Base-by-base conservation (phyloP, 2,888 invertebrate species). In the Athetis lepigone region DNA sequence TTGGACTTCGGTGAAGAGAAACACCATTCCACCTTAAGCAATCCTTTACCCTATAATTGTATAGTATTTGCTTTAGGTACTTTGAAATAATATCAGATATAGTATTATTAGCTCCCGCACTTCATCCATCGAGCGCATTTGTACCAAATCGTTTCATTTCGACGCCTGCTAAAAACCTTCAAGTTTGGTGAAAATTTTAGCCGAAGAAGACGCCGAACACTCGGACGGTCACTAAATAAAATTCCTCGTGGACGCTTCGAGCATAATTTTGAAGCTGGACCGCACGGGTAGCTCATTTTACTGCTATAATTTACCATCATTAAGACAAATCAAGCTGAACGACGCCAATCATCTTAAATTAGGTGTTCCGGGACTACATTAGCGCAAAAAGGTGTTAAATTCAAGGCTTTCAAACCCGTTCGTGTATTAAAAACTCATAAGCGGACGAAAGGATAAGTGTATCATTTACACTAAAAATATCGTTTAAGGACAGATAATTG, bases 311-410 rank as follows among this genome's bases (percentile, higher is more conserved):
- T 93, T 92, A 86, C 83, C 85, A 84, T 89, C 93, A 94, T 94
- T 93, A 93, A 84, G 86, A 88, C 88, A 89, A 93, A 92, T 92
- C 91, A 90, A 88, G 83, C 80, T 76, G 81, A 90, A 88, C 83
- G 90, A 90, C 83, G 88, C 86, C 91, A 90, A 93, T 94, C 88
- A 85, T 82, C 83, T 70, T 86, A 92, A 93, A 94, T 94, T 89
- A 92, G 87, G 86, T 89, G 90, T 92, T 91, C 87, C 88, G 83
- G 85, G 77, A 79, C 79, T 82, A 73, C 82, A 85, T 90, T 88
- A 90, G 82, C 84, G 84, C 87, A 91, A 92, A 92, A 92, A 93
- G 90, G 94, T 94, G 93, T 93, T 92, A 93, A 85, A 87, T 85
- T 82, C 75, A 57, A 79, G 79, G 77, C 56, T 77, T 76, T 83